phyloP scores from a whole-genome alignment of 2,888 invertebrate species.

The Plagiodera versicolora region DNA sequence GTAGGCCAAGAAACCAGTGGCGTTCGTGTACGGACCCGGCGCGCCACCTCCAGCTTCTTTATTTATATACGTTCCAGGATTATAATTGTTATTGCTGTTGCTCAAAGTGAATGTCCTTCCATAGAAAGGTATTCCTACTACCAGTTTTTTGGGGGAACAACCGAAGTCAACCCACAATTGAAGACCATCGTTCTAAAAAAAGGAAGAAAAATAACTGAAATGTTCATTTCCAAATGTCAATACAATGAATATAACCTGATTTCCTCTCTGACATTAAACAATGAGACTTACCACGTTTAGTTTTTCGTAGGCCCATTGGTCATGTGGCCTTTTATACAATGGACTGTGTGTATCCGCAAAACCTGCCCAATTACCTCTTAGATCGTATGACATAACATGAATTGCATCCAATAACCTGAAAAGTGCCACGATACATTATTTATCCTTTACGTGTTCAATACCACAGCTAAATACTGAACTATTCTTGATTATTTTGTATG shows the following conservation, averaged over 20 bases:
- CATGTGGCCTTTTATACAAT: slow-evolving; percentile 80
- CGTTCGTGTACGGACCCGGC: slow-evolving; percentile 84
- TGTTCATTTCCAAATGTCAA: too few relatives aligned
- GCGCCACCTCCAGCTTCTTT: slow-evolving; percentile 88
- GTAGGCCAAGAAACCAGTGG: slow-evolving; percentile 84
- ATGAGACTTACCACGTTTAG: slow-evolving; percentile 77
- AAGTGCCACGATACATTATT: too few relatives aligned
- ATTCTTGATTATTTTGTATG: too few relatives aligned
- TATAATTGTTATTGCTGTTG: slow-evolving; percentile 79
- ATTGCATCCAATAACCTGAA: slow-evolving; percentile 74
- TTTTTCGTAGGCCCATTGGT: slow-evolving; percentile 87
- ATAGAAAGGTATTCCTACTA: slow-evolving; percentile 89
- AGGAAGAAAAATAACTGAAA: not conserved
- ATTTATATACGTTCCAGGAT: slow-evolving; percentile 83
- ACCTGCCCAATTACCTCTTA: slow-evolving; percentile 88
- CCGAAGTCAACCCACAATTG: slow-evolving; percentile 88
- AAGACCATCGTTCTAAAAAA: slow-evolving; percentile 78
- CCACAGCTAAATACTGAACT: not conserved
- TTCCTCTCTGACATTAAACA: too few relatives aligned
- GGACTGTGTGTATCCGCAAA: slow-evolving; percentile 90
- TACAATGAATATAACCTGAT: too few relatives aligned
- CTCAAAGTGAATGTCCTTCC: slow-evolving; percentile 84
- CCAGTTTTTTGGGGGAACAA: slow-evolving; percentile 81
- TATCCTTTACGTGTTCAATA: too few relatives aligned
- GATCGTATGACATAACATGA: slow-evolving; percentile 85